A percentile compares a stretch with the other conserved stretches of the same genome.
phyloP scores from a whole-genome alignment of 1,140 invertebrate genomes.

The Campoletis sonorensis region DNA sequence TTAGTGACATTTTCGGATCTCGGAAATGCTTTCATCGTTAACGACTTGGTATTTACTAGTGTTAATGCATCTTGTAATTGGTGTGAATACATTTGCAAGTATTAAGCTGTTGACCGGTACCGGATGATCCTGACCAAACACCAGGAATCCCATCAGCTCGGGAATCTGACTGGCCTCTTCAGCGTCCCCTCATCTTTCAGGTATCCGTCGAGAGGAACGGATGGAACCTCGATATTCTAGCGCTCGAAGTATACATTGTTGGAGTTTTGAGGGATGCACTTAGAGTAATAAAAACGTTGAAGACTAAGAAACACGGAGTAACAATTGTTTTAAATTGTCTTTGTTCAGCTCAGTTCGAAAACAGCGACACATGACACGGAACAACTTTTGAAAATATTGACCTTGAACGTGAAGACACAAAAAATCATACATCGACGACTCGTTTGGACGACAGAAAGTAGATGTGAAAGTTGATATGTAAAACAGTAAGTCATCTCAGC shows the following conservation, averaged over 20 bases:
- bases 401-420: neutral
- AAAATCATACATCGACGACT: neutral
- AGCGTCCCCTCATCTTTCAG: conserved; percentile 7
- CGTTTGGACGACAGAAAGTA: neutral
- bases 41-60: conserved; percentile 1
- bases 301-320: neutral
- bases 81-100: conserved; percentile 65
- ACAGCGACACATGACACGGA: neutral
- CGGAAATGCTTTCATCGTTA: neutral
- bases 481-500: neutral
- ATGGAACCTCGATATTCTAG: conserved; percentile 34
- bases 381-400: no score
- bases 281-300: neutral
- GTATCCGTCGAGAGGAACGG: conserved; percentile 23
- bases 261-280: neutral
- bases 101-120: conserved; percentile 52
- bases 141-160: conserved; percentile 48
- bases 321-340: neutral
- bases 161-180: neutral
- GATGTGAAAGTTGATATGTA: neutral
- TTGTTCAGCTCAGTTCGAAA: neutral
- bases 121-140: conserved; percentile 57
- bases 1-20: neutral
- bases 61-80: conserved; percentile 56
- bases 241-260: neutral